These are phyloP conservation scores for Taxidea taxus DNA, from an alignment of 2,113 vertebrate species.

Conservation along the genomic window DNA sequence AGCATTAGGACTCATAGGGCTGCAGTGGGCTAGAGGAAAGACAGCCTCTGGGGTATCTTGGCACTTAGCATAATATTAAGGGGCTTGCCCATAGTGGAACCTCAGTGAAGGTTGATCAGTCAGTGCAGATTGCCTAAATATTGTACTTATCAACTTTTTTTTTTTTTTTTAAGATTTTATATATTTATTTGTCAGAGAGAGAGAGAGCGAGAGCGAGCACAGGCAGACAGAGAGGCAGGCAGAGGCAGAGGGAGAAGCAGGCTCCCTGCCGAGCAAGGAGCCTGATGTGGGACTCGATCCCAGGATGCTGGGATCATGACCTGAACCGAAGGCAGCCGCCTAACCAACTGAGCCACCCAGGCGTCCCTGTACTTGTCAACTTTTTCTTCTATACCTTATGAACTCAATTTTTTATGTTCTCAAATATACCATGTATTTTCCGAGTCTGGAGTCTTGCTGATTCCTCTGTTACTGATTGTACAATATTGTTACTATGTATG, in stretches of 20 bases:
- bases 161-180: no score
- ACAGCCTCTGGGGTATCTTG: not conserved
- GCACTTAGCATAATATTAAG: not conserved
- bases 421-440: not conserved
- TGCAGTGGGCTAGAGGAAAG: not conserved
- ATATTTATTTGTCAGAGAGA: no score
- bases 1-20: not conserved
- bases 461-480: not conserved
- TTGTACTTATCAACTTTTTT: not conserved
- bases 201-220: no score
- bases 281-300: no score
- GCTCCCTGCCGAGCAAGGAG: no score
- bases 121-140: not conserved
- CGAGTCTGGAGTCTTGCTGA: not conserved
- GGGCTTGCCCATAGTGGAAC: not conserved
- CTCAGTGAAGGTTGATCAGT: not conserved
- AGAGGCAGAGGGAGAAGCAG: no score
- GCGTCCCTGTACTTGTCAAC: not conserved
- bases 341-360: no score
- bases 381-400: not conserved
- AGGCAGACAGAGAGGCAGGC: no score
- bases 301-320: no score
- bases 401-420: not conserved
- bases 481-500: not conserved
- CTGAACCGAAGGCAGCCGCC: no score